These are phyloP conservation scores for Ethmia dodecea DNA, from an alignment of 2,888 invertebrate species.

Conservation along the genomic window DNA sequence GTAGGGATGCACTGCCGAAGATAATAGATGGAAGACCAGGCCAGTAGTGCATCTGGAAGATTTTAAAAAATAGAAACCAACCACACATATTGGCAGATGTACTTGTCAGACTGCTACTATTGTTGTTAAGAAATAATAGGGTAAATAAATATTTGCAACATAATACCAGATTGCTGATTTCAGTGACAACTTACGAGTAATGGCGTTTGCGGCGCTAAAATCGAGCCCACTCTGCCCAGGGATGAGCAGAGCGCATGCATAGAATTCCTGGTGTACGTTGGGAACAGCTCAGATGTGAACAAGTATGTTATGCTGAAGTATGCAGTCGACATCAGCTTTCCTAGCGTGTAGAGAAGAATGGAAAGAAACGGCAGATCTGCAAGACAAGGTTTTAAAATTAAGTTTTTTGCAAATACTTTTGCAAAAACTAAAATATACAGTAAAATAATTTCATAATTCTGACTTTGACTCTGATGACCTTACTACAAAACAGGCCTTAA, in stretches of 20 bases:
- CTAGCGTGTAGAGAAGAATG: slow-evolving; percentile 72
- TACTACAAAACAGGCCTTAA: too few relatives aligned
- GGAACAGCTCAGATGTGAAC: slow-evolving; percentile 82
- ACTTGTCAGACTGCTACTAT: too few relatives aligned
- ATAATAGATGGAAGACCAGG: slow-evolving; percentile 49
- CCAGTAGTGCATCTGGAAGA: slow-evolving; percentile 51
- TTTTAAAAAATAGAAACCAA: too few relatives aligned
- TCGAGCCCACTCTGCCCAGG: slow-evolving; percentile 80
- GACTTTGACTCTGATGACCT: too few relatives aligned
- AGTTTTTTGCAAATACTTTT: too few relatives aligned
- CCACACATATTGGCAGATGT: too few relatives aligned
- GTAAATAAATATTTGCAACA: too few relatives aligned
- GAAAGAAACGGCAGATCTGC: slow-evolving; percentile 61
- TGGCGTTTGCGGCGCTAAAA: slow-evolving; percentile 81
- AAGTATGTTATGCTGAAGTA: slow-evolving; percentile 80
- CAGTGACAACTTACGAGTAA: slow-evolving; percentile 79
- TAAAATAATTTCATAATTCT: too few relatives aligned
- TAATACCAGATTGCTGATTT: too few relatives aligned
- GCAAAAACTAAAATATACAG: too few relatives aligned
- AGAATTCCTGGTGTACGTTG: slow-evolving; percentile 80
- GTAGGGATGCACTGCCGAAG: slow-evolving; percentile 42
- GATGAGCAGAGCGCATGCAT: slow-evolving; percentile 82
- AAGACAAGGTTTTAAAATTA: too few relatives aligned
- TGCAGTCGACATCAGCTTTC: slow-evolving; percentile 80
- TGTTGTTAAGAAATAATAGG: too few relatives aligned